phyloP scores from a whole-genome alignment of 2,888 invertebrate species.

The Stenoptilia bipunctidactyla region DNA sequence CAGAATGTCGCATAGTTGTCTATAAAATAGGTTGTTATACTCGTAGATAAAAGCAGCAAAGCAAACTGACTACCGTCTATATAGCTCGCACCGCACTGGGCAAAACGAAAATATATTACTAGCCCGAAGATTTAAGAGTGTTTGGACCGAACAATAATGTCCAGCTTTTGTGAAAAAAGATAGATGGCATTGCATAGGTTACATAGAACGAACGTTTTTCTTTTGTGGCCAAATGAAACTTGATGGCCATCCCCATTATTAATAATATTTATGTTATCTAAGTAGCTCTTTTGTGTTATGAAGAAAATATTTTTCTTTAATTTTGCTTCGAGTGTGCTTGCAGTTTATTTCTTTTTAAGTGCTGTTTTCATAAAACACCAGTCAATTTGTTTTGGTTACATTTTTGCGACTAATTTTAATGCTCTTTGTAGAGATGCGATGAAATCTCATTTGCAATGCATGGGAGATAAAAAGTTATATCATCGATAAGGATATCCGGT shows the following conservation, averaged over 20 bases:
- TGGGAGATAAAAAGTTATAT: background rate
- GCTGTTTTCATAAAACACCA: too few species aligned
- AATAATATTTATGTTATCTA: constrained; percentile 54
- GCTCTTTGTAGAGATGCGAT: too few species aligned
- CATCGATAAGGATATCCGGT: constrained; percentile 3
- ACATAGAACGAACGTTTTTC: constrained; percentile 62
- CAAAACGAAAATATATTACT: constrained; percentile 74
- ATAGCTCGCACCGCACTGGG: constrained; percentile 61
- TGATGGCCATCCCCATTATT: constrained; percentile 32
- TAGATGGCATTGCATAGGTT: constrained; percentile 70
- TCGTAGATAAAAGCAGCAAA: constrained; percentile 54
- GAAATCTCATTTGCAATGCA: too few species aligned
- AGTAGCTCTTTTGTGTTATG: constrained; percentile 33
- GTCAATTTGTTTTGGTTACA: too few species aligned
- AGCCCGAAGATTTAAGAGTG: constrained; percentile 72
- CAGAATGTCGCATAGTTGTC: too few species aligned
- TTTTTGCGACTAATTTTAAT: too few species aligned
- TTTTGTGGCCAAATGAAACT: constrained; percentile 65
- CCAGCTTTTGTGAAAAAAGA: constrained; percentile 73
- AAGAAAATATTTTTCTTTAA: constrained; percentile 30
- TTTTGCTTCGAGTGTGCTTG: background rate
- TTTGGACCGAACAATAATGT: constrained; percentile 74
- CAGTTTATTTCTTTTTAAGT: background rate
- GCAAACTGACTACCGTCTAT: constrained; percentile 49
- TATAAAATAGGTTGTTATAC: too few species aligned